phyloP scores from a whole-genome alignment of 2,113 vertebrate genomes.

The Poeciliopsis retropinna region DNA sequence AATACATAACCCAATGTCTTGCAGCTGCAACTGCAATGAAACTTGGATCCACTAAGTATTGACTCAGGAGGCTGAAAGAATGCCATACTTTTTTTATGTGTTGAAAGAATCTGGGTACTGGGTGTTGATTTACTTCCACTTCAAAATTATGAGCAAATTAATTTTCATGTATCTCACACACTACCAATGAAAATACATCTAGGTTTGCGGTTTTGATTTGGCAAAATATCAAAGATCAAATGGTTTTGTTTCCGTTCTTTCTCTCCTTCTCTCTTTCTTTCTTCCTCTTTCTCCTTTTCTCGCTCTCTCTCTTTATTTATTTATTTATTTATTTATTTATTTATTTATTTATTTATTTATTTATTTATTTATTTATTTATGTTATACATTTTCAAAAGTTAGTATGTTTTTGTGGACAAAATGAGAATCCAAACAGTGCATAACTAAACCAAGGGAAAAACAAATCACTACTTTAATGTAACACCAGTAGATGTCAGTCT shows the following conservation, averaged over 20 bases:
- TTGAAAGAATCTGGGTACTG: neutral
- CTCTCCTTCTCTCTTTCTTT: too few species aligned
- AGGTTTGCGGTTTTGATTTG: neutral
- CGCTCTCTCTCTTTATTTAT: too few species aligned
- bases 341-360: neutral
- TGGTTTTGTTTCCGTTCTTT: neutral
- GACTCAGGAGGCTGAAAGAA: neutral
- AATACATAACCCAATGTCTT: neutral
- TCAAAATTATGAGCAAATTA: neutral
- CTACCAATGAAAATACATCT: neutral
- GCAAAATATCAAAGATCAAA: neutral
- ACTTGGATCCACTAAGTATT: neutral
- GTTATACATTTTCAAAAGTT: neutral
- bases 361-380: neutral
- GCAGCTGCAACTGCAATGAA: too few species aligned
- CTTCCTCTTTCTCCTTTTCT: too few species aligned
- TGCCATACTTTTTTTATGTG: neutral
- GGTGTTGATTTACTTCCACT: neutral
- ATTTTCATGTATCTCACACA: neutral
- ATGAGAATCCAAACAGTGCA: neutral
- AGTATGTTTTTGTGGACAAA: neutral
- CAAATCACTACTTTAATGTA: neutral
- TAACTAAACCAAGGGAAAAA: neutral
- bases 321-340: neutral
- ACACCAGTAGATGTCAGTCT: constrained; percentile 59